phyloP scores from a whole-genome alignment of 2,888 invertebrate species.

The Orthosia incerta region DNA sequence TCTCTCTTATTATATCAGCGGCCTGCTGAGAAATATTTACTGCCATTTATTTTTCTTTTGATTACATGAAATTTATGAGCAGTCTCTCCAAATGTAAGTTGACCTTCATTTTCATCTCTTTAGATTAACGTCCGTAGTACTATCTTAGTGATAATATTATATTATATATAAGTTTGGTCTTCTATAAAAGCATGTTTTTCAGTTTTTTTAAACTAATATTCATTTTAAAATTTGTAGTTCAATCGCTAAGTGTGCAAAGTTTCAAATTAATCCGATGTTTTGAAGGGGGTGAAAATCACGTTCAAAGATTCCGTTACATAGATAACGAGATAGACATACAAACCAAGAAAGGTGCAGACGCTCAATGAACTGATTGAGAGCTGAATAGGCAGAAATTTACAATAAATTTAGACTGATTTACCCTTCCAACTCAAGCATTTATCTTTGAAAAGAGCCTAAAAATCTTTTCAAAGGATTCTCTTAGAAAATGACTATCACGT shows the following conservation, averaged over 20 bases:
- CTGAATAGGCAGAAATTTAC: conserved; percentile 36
- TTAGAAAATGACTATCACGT: conserved; percentile 19
- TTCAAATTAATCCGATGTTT: too few species aligned
- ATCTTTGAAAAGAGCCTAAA: conserved; percentile 7
- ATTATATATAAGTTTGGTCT: too few species aligned
- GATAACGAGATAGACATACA: too few species aligned
- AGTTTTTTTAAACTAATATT: too few species aligned
- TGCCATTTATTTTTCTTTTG: conserved; percentile 18
- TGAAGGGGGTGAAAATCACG: too few species aligned
- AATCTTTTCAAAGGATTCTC: conserved; percentile 15
- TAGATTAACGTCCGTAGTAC: neutral
- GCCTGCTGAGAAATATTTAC: conserved; percentile 8
- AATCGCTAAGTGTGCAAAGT: too few species aligned
- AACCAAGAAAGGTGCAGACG: conserved; percentile 10
- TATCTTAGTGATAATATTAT: too few species aligned
- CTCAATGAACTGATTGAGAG: conserved; percentile 5
- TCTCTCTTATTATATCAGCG: conserved; percentile 16
- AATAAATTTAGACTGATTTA: conserved; percentile 39
- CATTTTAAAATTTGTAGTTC: too few species aligned
- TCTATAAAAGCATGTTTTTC: too few species aligned
- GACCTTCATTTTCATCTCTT: conserved; percentile 6
- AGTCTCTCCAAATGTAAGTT: neutral
- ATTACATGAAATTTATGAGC: conserved; percentile 9
- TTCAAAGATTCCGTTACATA: too few species aligned
- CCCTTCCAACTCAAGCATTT: conserved; percentile 24